A percentile compares a stretch with the other conserved stretches of the same genome.
Conservation (phyloP, 2,797 vertebrate genomes). For the Phrynocephalus vlangalii region DNA sequence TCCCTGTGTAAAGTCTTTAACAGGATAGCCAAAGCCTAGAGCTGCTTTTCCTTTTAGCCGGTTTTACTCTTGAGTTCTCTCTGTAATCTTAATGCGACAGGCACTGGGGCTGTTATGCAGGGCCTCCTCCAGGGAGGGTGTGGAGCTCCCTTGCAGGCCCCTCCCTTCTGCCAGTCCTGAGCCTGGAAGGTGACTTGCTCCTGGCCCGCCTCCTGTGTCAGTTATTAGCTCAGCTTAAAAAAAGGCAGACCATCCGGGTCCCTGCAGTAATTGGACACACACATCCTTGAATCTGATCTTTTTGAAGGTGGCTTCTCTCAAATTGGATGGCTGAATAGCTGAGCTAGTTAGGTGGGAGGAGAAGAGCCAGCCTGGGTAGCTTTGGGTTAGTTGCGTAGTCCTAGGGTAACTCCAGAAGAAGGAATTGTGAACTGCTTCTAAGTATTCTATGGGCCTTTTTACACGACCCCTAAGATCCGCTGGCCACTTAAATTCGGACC, state of each 20-base stretch:
- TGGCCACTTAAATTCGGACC: too few relatives aligned
- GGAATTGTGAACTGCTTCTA: too few relatives aligned
- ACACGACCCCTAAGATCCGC: too few relatives aligned
- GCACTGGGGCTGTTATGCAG: slow-evolving; percentile 49
- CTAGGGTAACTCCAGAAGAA: too few relatives aligned
- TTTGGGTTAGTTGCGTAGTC: too few relatives aligned
- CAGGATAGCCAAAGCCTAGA: slow-evolving; percentile 68
- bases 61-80: slow-evolving; percentile 75
- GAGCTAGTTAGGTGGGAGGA: too few relatives aligned
- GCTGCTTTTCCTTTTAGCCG: slow-evolving; percentile 54
- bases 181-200: neutral
- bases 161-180: neutral
- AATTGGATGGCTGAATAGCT: too few relatives aligned
- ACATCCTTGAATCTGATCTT: too few relatives aligned
- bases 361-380: too few relatives aligned
- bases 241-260: neutral
- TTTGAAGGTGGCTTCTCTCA: too few relatives aligned
- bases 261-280: neutral
- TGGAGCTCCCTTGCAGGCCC: too few relatives aligned
- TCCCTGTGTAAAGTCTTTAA: slow-evolving; percentile 69
- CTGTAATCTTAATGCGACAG: slow-evolving; percentile 73
- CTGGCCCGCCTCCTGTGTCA: neutral
- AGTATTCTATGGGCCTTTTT: too few relatives aligned
- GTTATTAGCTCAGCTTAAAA: neutral
- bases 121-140: slow-evolving; percentile 7